Evolutionary conservation across 35 echinoderm and acorn worm species (phyloP).

Genomic region (Lytechinus variegatus): DNA sequence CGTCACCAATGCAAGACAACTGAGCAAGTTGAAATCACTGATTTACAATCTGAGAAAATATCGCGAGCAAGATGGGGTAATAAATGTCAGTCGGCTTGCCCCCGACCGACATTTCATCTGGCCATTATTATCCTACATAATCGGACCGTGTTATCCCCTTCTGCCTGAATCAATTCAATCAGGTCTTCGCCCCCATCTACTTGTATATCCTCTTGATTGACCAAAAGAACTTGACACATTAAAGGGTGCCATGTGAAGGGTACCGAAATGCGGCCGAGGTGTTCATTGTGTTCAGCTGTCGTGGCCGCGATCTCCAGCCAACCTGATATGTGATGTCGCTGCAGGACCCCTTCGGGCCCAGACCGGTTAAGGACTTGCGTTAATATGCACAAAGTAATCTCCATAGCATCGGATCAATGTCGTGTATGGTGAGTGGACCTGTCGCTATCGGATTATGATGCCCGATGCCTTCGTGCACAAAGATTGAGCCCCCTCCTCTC

Average conservation of each 20-base stretch:
- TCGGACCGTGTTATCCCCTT: neutral
- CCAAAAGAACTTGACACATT: neutral
- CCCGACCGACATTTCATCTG: neutral
- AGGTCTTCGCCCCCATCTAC: neutral
- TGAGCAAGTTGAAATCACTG: neutral
- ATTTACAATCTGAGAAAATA: neutral
- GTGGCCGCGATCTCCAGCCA: neutral
- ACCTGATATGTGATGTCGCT: neutral
- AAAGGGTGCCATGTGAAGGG: neutral
- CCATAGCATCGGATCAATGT: neutral
- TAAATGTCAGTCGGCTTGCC: neutral
- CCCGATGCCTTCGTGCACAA: neutral
- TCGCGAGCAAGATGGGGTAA: neutral
- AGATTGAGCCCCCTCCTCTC: no score
- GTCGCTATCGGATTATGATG: neutral
- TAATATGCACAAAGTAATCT: neutral
- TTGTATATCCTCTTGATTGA: neutral
- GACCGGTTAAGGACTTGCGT: neutral
- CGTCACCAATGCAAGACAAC: neutral
- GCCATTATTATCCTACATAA: neutral
- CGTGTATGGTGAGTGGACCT: neutral
- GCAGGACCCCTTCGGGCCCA: neutral
- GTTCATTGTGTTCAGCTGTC: neutral
- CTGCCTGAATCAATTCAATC: constrained; percentile 3
- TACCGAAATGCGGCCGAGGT: neutral